phyloP scores from a whole-genome alignment of 2,797 vertebrate genomes.

The Rhyacichthys aspro region DNA sequence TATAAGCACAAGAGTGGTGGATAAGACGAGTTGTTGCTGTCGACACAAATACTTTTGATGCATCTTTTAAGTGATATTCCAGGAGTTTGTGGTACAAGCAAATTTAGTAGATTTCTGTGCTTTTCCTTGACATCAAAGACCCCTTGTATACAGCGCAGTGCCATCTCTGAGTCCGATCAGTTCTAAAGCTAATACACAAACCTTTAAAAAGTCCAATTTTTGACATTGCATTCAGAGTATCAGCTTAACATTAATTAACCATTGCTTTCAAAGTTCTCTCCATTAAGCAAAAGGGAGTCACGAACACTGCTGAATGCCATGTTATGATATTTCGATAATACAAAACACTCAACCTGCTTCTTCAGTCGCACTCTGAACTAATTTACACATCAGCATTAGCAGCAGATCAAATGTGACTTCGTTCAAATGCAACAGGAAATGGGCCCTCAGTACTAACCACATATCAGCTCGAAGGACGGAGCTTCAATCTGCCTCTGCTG shows the following conservation, averaged over 20 bases:
- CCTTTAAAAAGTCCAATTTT: too few species aligned
- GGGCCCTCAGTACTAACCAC: conserved; percentile 1
- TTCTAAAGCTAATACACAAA: too few species aligned
- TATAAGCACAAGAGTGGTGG: neutral
- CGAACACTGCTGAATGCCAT: too few species aligned
- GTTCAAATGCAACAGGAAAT: conserved; percentile 43
- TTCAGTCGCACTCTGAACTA: conserved; percentile 24
- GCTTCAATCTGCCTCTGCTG: conserved; percentile 8
- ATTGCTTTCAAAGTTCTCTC: neutral
- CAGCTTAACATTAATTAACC: too few species aligned
- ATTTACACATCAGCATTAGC: conserved; percentile 45
- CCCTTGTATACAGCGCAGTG: too few species aligned
- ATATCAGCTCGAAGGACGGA: conserved; percentile 15
- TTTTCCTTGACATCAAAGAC: too few species aligned
- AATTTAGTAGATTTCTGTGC: too few species aligned
- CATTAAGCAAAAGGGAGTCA: neutral
- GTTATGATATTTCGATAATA: conserved; percentile 6
- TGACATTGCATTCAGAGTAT: too few species aligned
- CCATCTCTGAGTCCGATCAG: too few species aligned
- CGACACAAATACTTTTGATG: neutral
- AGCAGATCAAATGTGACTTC: conserved; percentile 28
- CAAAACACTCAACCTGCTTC: neutral
- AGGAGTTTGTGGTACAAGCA: too few species aligned
- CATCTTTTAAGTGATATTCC: neutral
- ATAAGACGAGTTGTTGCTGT: neutral